These are phyloP conservation scores for Cryptus viduatorius DNA, from an alignment of 2,888 invertebrate genomes.

Conservation along the genomic window DNA sequence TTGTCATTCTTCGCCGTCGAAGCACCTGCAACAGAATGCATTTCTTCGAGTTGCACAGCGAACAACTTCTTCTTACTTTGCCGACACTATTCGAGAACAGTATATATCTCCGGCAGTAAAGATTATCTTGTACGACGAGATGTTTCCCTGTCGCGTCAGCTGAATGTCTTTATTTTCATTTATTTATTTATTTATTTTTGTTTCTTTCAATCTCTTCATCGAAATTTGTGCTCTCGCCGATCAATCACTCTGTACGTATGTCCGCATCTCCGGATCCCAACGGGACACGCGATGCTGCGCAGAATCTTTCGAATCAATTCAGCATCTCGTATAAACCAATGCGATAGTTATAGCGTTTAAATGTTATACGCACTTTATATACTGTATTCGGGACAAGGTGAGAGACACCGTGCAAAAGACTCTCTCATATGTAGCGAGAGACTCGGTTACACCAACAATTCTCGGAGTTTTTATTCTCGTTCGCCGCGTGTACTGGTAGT, in stretches of 20 bases:
- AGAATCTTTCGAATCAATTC: constrained; percentile 42
- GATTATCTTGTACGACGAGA: constrained; percentile 59
- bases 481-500: no score
- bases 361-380: constrained; percentile 42
- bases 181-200: constrained; percentile 31
- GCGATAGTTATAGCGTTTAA: no score
- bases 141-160: constrained; percentile 51
- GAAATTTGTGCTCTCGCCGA: background rate
- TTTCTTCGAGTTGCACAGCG: constrained; percentile 40
- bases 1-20: no score
- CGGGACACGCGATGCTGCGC: background rate
- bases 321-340: constrained; percentile 23
- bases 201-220: constrained; percentile 56
- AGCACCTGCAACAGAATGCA: constrained; percentile 35
- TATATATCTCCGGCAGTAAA: constrained; percentile 1
- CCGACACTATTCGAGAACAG: constrained; percentile 45
- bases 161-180: background rate
- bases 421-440: background rate
- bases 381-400: constrained; percentile 67
- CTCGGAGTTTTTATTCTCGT: no score
- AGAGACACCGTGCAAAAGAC: constrained; percentile 45
- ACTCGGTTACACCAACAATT: no score
- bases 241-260: constrained; percentile 43
- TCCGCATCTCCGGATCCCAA: background rate
- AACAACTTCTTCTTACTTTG: constrained; percentile 53